phyloP scores from a whole-genome alignment of 2,797 vertebrate genomes.

The Pangasius larnaudii region DNA sequence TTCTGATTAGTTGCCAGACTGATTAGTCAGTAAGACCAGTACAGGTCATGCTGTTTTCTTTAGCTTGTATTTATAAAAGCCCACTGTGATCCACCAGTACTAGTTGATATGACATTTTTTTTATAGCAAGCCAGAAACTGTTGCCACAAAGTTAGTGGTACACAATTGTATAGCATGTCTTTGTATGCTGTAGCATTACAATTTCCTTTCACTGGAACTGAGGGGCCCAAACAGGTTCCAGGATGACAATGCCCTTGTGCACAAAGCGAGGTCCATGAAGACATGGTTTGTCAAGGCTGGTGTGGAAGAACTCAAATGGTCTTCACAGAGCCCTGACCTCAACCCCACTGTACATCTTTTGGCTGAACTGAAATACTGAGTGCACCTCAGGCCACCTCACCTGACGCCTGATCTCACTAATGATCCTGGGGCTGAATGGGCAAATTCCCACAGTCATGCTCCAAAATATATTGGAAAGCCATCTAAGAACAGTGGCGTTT shows the following conservation, averaged over 20 bases:
- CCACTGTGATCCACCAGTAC: not conserved
- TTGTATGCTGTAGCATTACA: not conserved
- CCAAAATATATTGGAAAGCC: not conserved
- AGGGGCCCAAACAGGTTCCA: not conserved
- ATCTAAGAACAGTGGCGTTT: not conserved
- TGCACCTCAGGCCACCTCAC: not conserved
- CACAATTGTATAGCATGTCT: not conserved
- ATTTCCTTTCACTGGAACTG: not conserved
- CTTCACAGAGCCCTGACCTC: not conserved
- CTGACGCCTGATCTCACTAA: not conserved
- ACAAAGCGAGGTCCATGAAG: not conserved
- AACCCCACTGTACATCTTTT: not conserved
- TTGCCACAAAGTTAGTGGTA: not conserved
- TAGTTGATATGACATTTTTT: not conserved
- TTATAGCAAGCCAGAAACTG: not conserved
- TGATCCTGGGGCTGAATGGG: not conserved
- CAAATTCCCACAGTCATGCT: not conserved
- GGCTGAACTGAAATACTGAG: not conserved
- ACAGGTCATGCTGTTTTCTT: not conserved
- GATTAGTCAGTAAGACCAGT: not conserved
- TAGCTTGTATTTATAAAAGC: not conserved
- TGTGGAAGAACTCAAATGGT: not conserved
- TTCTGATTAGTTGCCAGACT: not conserved
- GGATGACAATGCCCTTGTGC: not conserved
- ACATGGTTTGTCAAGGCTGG: not conserved